These are phyloP conservation scores for Lepidothrix coronata DNA, from an alignment of 2,113 vertebrate genomes.

Conservation along the genomic window DNA sequence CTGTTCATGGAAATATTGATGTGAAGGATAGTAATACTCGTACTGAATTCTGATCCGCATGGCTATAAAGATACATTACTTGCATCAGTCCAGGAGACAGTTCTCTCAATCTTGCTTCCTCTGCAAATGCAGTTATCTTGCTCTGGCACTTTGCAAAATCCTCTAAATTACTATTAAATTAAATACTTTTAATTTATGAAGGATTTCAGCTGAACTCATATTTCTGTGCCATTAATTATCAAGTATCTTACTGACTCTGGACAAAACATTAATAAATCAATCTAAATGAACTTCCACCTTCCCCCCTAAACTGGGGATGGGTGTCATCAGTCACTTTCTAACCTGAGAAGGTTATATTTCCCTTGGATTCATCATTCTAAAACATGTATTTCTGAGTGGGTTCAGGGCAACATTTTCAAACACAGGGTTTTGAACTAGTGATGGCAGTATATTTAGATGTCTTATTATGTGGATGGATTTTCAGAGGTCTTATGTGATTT, in stretches of 20 bases:
- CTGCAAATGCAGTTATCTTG: constrained; percentile 9
- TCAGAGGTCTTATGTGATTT: neutral
- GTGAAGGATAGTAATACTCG: neutral
- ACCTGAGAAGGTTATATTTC: neutral
- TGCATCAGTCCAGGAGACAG: neutral
- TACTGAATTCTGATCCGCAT: neutral
- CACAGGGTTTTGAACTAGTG: neutral
- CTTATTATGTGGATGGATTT: neutral
- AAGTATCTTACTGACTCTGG: constrained; percentile 14
- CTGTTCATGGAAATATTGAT: neutral
- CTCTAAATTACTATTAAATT: constrained; percentile 55
- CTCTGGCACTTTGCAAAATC: constrained; percentile 41
- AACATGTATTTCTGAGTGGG: neutral
- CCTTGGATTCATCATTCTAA: neutral
- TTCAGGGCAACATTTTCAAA: neutral
- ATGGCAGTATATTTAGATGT: neutral
- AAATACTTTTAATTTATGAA: constrained; percentile 53
- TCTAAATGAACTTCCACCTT: constrained; percentile 17
- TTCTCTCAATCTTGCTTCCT: constrained; percentile 17
- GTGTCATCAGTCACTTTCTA: constrained; percentile 11
- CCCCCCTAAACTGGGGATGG: neutral
- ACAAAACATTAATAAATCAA: constrained; percentile 41
- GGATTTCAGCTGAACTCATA: constrained; percentile 24
- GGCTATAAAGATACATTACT: constrained; percentile 32
- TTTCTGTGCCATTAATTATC: constrained; percentile 27